phyloP scores from a whole-genome alignment of 2,888 invertebrate species.

The Sphecodes monilicornis region DNA sequence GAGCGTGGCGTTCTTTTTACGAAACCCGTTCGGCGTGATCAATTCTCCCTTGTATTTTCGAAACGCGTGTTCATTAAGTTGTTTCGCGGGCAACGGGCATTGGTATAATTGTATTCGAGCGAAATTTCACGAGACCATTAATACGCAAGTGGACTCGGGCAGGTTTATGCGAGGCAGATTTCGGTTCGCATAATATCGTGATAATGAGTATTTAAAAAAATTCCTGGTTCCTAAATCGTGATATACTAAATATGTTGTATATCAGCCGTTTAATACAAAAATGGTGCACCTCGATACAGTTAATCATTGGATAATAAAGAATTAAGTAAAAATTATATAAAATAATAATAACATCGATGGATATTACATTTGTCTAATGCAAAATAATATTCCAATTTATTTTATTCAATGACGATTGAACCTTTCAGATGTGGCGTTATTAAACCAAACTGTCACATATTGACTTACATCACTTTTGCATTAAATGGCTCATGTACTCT shows the following conservation, averaged over 20 bases:
- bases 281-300: no score
- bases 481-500: no score
- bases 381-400: no score
- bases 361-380: no score
- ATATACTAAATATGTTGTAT: background rate
- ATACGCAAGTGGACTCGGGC: background rate
- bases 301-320: no score
- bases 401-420: no score
- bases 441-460: no score
- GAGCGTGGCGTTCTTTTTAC: background rate
- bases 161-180: background rate
- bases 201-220: background rate
- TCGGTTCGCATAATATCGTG: background rate
- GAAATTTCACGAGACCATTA: background rate
- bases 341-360: no score
- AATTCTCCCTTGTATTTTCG: conserved; percentile 4
- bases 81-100: background rate
- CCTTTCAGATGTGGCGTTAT: no score
- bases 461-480: no score
- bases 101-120: background rate
- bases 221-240: background rate
- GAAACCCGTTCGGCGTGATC: background rate
- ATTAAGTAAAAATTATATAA: no score
- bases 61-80: background rate
- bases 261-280: no score